Percentiles rank a stretch among this genome's conserved stretches.
phyloP scores from a whole-genome alignment of 1,140 invertebrate species.

The Pogonomyrmex californicus region DNA sequence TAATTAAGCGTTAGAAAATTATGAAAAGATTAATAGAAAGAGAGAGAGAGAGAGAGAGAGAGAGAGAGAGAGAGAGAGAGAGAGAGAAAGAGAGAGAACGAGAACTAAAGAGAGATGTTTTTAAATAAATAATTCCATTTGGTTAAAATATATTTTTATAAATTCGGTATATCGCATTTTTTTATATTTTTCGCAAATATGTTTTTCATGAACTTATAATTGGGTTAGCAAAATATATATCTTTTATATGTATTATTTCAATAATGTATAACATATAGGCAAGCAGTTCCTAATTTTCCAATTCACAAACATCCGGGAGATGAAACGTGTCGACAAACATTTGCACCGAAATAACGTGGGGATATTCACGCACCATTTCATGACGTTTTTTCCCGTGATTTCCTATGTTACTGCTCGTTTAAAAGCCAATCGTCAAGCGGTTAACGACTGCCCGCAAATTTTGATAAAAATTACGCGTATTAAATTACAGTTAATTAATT shows the following conservation, averaged over 20 bases:
- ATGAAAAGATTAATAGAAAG: slow-evolving; percentile 2
- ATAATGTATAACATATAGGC: background rate
- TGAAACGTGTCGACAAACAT: slow-evolving; percentile 35
- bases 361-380: slow-evolving; percentile 25
- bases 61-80: background rate
- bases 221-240: background rate
- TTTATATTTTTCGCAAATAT: slow-evolving; percentile 26
- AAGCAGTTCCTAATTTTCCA: slow-evolving; percentile 31
- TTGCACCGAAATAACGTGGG: background rate
- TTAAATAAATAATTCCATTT: slow-evolving; percentile 18
- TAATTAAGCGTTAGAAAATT: background rate
- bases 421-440: slow-evolving; percentile 1
- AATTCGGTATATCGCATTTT: background rate
- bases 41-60: background rate
- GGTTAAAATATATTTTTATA: background rate
- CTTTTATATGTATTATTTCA: slow-evolving; percentile 24
- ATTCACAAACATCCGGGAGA: slow-evolving; percentile 25
- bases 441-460: background rate
- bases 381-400: background rate
- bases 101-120: slow-evolving; percentile 2
- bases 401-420: background rate
- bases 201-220: slow-evolving; percentile 29
- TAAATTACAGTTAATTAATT: slow-evolving; percentile 25
- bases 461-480: background rate
- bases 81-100: background rate